phyloP scores from a whole-genome alignment of 2,797 vertebrate species.

The Malacoraja senta region DNA sequence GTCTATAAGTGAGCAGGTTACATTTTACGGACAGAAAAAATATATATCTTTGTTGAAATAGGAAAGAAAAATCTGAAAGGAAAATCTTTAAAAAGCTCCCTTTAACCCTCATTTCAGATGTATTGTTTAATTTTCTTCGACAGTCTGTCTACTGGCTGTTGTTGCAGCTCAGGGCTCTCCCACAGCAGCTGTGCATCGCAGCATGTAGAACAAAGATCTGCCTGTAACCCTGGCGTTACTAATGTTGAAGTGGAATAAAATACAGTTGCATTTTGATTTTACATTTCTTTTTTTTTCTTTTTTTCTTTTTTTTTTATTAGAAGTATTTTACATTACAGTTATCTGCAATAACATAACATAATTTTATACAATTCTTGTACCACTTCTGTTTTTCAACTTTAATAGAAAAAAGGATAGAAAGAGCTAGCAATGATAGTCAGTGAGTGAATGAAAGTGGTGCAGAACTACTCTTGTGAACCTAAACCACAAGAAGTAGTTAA shows the following conservation, averaged over 20 bases:
- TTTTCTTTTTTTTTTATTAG: no score
- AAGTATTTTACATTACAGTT: no score
- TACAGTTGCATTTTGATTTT: neutral
- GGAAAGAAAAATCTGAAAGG: neutral
- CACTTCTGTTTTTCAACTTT: no score
- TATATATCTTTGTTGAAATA: neutral
- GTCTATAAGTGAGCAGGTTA: neutral
- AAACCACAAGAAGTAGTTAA: no score
- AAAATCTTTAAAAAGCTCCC: neutral
- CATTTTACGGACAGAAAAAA: neutral
- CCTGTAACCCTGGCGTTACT: neutral
- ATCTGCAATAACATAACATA: no score
- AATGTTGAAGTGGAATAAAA: neutral
- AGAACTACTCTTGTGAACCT: no score
- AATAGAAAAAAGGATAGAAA: no score
- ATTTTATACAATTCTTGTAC: no score
- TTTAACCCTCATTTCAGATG: neutral
- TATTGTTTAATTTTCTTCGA: neutral
- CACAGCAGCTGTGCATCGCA: neutral
- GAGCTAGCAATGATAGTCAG: no score
- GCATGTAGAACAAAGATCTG: neutral
- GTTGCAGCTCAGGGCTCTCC: neutral
- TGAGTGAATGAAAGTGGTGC: no score
- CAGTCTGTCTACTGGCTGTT: neutral
- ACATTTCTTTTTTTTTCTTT: no score